phyloP scores from a whole-genome alignment of 2,797 vertebrate species.

The Lateolabrax maculatus region DNA sequence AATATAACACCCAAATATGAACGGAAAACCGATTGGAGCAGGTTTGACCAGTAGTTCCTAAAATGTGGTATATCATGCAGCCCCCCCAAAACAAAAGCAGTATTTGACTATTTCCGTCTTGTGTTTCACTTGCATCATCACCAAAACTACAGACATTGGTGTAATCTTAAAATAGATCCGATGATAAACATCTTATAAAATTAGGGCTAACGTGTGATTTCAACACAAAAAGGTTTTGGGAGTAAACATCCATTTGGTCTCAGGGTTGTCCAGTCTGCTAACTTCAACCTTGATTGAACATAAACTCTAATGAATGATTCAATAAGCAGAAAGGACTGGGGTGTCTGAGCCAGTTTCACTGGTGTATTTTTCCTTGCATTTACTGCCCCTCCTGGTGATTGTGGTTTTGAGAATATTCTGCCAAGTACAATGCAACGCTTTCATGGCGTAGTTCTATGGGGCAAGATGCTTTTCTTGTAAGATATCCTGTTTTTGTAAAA shows the following conservation, averaged over 20 bases:
- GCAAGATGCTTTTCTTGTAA: background rate
- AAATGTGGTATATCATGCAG: background rate
- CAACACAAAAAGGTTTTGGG: background rate
- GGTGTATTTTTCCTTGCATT: background rate
- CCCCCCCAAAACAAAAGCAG: background rate
- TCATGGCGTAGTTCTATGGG: background rate
- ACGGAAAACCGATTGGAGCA: background rate
- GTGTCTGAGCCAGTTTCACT: background rate
- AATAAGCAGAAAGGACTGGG: background rate
- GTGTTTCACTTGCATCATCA: background rate
- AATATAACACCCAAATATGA: background rate
- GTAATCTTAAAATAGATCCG: background rate
- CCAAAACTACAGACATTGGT: background rate
- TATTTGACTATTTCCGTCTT: background rate
- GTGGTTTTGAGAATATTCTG: background rate
- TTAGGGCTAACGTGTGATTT: background rate
- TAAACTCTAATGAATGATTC: background rate
- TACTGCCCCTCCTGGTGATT: background rate
- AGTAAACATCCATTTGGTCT: conserved; percentile 4
- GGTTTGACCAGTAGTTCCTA: background rate
- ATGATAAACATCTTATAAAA: background rate
- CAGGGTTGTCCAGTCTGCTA: background rate
- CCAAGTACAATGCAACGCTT: background rate
- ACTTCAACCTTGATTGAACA: conserved; percentile 2
- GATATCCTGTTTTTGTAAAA: conserved; percentile 4